Base-by-base conservation (phyloP, 1,140 invertebrate species). In the Coptotermes formosanus region DNA sequence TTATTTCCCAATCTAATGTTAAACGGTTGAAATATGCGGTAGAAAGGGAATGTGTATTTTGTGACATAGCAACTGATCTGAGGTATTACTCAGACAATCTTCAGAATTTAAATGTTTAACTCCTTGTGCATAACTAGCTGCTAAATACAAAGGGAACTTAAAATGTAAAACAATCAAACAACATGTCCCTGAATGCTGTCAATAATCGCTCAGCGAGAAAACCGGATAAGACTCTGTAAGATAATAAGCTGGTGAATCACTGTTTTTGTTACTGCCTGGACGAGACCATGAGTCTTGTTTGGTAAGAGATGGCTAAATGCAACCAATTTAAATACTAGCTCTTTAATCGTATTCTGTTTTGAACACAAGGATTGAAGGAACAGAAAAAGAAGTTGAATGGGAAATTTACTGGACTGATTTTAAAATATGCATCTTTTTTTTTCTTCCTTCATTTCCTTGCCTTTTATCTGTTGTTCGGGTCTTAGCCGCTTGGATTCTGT, bases 301-400 rank as follows among this genome's bases (percentile, higher is more conserved):
- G 64, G 25, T 75, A 75, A 75, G n/a, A 30, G 64, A 75, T 75
- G 64, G 64, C 64, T 30, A 25, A 75, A 75, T 75, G 64, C n/a
- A 75, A 30, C 64, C n/a, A 25, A 75, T 75, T 75, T 75, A 25
- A 75, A 75, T 75, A 75, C 64, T 75, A 9, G n/a, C 64, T 55
- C 52, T 55, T 55, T 19, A 55, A 19, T 16, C 19, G 38, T 55
- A 19, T 19, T 55, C 19, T 19, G 0, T 30, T 75, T 75, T 25
- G 64, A 75, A 75, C 64, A 30, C 64, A 75, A 75, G n/a, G 64
- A 75, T 75, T 25, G 64, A 75, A 75, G n/a, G 64, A 75, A 75
- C 14, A 55, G 52, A 21, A 55, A 55, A 55, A 55, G 16, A 16
- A 48, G 7, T 12, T 75, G 64, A 75, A 75, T 30, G n/a, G 64